These are phyloP conservation scores for Brachyptera putata DNA, from an alignment of 2,888 invertebrate species.

Conservation along the genomic window DNA sequence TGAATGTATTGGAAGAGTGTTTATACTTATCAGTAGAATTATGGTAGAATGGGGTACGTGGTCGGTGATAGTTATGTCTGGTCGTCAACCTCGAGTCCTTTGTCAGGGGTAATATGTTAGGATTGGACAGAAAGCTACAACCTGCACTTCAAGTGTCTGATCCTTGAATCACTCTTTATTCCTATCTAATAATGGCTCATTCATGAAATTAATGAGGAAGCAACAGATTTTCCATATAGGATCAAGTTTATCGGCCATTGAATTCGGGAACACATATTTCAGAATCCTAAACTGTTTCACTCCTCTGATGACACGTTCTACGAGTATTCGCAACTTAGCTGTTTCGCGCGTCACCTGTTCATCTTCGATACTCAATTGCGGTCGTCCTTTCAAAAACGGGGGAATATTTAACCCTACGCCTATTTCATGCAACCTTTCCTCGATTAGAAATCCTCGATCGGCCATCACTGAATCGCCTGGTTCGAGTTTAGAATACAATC, in stretches of 20 bases:
- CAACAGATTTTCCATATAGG: conserved; percentile 19
- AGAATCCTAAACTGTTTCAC: conserved; percentile 32
- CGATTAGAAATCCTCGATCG: conserved; percentile 34
- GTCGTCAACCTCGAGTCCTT: too few relatives aligned
- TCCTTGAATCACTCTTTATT: too few relatives aligned
- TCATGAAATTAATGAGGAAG: conserved; percentile 7
- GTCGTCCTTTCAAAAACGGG: conserved; percentile 24
- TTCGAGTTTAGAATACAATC: conserved; percentile 28
- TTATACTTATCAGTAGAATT: too few relatives aligned
- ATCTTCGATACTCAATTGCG: neutral
- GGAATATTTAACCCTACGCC: conserved; percentile 30
- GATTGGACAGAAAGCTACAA: too few relatives aligned
- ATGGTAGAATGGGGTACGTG: too few relatives aligned
- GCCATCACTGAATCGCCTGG: conserved; percentile 34
- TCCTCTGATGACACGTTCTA: conserved; percentile 31
- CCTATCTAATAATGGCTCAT: neutral
- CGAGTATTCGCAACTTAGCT: conserved; percentile 31
- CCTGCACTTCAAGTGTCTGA: too few relatives aligned
- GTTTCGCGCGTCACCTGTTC: conserved; percentile 27
- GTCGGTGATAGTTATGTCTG: too few relatives aligned
- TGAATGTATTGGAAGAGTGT: too few relatives aligned
- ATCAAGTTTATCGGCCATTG: conserved; percentile 14
- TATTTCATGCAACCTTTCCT: conserved; percentile 28
- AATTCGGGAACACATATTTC: neutral
- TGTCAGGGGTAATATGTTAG: too few relatives aligned